Evolutionary conservation across 2,888 invertebrate species (phyloP).

Genomic region (Cecidostiba fungosa): DNA sequence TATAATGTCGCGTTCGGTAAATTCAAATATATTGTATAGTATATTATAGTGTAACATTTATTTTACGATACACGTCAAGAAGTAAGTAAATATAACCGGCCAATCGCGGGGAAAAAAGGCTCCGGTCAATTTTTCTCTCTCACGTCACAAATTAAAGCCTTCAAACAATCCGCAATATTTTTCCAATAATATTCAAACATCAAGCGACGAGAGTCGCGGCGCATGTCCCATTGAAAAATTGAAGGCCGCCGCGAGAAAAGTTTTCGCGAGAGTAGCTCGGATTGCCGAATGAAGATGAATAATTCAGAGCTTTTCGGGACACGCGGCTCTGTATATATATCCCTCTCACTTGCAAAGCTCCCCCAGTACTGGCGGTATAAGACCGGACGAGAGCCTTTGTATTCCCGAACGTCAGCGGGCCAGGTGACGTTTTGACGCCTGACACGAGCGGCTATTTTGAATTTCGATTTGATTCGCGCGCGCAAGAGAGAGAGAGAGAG

Average conservation of each 20-base stretch:
- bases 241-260: not conserved
- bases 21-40: not conserved
- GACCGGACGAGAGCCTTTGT: conserved; percentile 19
- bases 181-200: conserved; percentile 15
- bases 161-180: not conserved
- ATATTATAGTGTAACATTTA: too few species aligned
- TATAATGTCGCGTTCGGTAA: not conserved
- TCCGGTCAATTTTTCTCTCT: conserved; percentile 5
- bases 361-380: not conserved
- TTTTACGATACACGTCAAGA: too few species aligned
- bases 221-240: not conserved
- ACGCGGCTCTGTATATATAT: not conserved
- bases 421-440: conserved; percentile 52
- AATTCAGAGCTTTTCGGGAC: conserved; percentile 29
- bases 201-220: not conserved
- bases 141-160: not conserved
- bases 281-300: conserved; percentile 37
- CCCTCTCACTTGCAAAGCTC: not conserved
- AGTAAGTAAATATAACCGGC: too few species aligned
- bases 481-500: not conserved
- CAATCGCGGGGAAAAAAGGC: too few species aligned
- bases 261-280: not conserved
- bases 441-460: conserved; percentile 53
- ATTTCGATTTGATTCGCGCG: conserved; percentile 33
- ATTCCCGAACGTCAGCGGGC: not conserved